Conservation (phyloP, 92 coral and sea anemone species). For the Phymanthus crucifer region DNA sequence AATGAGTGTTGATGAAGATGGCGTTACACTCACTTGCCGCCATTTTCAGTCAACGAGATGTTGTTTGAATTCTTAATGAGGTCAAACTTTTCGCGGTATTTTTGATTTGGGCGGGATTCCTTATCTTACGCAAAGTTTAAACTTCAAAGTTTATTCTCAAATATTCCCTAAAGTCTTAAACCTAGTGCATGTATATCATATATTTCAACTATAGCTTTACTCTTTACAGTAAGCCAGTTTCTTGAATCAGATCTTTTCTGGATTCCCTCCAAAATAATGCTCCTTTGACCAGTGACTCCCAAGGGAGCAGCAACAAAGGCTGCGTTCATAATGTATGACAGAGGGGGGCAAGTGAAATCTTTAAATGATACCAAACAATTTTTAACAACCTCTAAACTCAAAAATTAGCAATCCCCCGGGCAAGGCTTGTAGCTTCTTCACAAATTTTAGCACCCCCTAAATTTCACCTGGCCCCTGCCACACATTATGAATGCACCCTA, state of each 20-base stretch:
- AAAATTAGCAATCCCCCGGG: no score
- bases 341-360: no score
- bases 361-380: no score
- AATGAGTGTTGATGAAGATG: constrained; percentile 19
- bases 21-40: constrained; percentile 57
- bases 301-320: background rate
- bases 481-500: no score
- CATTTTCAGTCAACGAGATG: constrained; percentile 36
- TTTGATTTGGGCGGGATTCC: constrained; percentile 2
- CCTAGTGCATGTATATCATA: background rate
- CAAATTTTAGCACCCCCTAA: no score
- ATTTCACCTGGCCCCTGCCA: no score
- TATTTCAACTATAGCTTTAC: background rate
- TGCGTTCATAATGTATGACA: no score
- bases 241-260: background rate
- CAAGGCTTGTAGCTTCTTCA: no score
- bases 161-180: background rate
- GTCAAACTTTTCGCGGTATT: constrained; percentile 10
- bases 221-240: background rate
- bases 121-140: background rate
- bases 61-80: constrained; percentile 73
- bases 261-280: constrained; percentile 4
- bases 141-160: background rate
- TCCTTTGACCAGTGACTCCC: background rate
- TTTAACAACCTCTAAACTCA: no score